phyloP scores from a whole-genome alignment of 2,113 vertebrate species.

The Psilopogon haemacephalus region DNA sequence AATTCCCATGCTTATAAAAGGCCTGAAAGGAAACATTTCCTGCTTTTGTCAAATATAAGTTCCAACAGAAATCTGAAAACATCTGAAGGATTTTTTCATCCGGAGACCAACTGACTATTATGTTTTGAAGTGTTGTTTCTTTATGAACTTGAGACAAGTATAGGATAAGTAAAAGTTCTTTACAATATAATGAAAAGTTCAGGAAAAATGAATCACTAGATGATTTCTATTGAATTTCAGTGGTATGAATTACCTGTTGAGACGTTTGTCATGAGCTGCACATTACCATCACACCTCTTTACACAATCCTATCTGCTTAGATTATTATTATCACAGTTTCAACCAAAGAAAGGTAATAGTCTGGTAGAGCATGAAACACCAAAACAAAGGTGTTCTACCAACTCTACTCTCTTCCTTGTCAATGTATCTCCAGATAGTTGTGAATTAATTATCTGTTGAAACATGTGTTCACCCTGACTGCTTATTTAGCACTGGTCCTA shows the following conservation, averaged over 20 bases:
- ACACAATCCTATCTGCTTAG: background rate
- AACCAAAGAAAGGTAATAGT: background rate
- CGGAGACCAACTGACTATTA: constrained; percentile 46
- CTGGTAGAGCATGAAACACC: background rate
- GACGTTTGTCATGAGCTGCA: background rate
- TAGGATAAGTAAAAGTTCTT: constrained; percentile 14
- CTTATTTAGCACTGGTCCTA: background rate
- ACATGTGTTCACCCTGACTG: background rate
- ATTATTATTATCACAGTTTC: background rate
- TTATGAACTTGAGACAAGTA: constrained; percentile 24
- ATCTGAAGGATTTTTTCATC: constrained; percentile 58
- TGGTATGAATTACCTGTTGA: background rate
- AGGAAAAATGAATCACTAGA: background rate
- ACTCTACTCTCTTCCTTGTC: background rate
- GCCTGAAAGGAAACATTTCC: constrained; percentile 59
- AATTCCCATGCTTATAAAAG: constrained; percentile 55
- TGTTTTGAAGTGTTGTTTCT: constrained; percentile 48
- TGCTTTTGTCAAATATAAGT: constrained; percentile 58
- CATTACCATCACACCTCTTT: background rate
- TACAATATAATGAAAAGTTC: constrained; percentile 8
- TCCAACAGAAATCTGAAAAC: constrained; percentile 55
- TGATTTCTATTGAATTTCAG: constrained; percentile 18
- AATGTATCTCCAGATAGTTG: background rate
- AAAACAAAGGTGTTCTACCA: background rate
- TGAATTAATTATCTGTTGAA: background rate